Base-by-base conservation (phyloP, 1,140 invertebrate genomes). In the Chlorops oryzae region DNA sequence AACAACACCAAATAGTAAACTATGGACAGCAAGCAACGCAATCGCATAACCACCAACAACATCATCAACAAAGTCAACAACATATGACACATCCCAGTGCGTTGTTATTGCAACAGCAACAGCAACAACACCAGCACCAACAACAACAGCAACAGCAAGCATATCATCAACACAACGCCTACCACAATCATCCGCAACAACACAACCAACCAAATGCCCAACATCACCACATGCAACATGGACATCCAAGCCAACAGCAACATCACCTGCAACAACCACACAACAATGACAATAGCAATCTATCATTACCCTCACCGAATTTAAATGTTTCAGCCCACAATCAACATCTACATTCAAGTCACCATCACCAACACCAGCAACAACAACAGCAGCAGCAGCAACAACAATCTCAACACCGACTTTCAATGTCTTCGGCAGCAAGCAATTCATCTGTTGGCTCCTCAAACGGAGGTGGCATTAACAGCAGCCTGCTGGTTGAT, bases 261-360 rank as follows among this genome's bases (percentile, higher is more conserved):
- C 56, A 58, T 32, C 49, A 47, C 12, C 27, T n/a, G 5, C 35
- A 21, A 7, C 46, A 44, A 40, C 50, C 45, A 15, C 46, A 51
- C 28, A 35, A 46, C 20, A 86, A 88, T 7, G 84, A 82, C 27
- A 87, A 85, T 27, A 87, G 84, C 56, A 77, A 77, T 23, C 82
- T 87, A 62, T 88, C 86, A 40, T 70, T 90, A 40, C 86, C 87
- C 1, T 87, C 86, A 41, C 86, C 85, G 0, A 52, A 52, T 41
- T n/a, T n/a, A n/a, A n/a, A n/a, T n/a, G n/a, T n/a, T n/a, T 35
- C 43, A 81, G 82, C 45, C 79, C 44, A 45, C 17, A 22, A n/a
- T n/a, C n/a, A n/a, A n/a, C n/a, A n/a, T n/a, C n/a, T n/a, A n/a
- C n/a, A n/a, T n/a, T n/a, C n/a, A n/a, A n/a, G n/a, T 45, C 2